phyloP scores from a whole-genome alignment of 2,113 vertebrate genomes.

The Todiramphus chloris region DNA sequence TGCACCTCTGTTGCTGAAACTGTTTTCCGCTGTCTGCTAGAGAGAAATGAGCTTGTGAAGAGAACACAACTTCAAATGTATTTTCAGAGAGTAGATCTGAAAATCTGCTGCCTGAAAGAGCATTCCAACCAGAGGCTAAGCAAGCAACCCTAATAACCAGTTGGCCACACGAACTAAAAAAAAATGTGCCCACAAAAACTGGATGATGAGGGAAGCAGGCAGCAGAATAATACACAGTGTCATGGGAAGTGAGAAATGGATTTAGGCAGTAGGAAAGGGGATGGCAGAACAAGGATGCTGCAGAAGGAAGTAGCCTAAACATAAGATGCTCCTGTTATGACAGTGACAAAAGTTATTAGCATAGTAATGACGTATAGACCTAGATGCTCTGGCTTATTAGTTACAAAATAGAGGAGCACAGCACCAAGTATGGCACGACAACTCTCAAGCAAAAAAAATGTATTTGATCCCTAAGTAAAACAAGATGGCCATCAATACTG shows the following conservation, averaged over 20 bases:
- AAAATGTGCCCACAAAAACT: neutral
- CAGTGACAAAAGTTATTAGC: neutral
- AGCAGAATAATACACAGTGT: neutral
- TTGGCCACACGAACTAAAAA: neutral
- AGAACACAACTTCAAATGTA: neutral
- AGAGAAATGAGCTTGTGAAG: neutral
- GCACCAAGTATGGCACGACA: neutral
- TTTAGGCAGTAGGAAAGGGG: neutral
- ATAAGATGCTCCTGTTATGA: neutral
- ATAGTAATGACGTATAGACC: neutral
- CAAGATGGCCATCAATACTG: neutral
- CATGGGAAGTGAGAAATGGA: neutral
- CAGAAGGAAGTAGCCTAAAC: neutral
- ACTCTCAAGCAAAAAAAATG: neutral
- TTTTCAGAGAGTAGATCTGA: neutral
- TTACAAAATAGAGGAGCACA: neutral
- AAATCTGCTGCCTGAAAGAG: neutral
- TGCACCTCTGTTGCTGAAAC: neutral
- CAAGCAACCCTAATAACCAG: neutral
- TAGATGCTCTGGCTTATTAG: neutral
- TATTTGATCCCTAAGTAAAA: neutral
- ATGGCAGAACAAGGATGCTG: neutral
- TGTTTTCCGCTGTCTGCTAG: neutral
- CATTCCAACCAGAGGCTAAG: neutral
- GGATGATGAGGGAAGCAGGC: neutral